phyloP scores from a whole-genome alignment of 2,797 vertebrate genomes.

The Serranus cabrilla region DNA sequence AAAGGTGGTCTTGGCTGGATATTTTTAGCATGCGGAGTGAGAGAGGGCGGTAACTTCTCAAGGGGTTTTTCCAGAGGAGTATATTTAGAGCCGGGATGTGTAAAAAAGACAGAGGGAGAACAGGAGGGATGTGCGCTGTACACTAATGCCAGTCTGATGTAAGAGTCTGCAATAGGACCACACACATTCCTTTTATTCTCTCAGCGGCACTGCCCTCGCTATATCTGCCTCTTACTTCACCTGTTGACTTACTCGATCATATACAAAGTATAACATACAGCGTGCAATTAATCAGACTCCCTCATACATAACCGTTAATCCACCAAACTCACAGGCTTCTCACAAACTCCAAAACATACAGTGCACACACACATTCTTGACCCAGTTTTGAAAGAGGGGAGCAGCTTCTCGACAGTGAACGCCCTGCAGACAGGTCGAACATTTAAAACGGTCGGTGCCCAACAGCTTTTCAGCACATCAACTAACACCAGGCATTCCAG shows the following conservation, averaged over 20 bases:
- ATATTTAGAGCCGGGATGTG: conserved; percentile 84
- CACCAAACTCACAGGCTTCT: conserved; percentile 8
- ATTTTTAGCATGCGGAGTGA: conserved; percentile 82
- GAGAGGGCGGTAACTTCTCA: conserved; percentile 80
- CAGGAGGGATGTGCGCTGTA: conserved; percentile 77
- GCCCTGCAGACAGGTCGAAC: conserved; percentile 48
- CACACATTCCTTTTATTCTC: conserved; percentile 66
- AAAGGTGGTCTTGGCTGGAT: conserved; percentile 77
- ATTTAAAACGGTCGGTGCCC: conserved; percentile 31
- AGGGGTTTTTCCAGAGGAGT: conserved; percentile 86
- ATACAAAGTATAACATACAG: background rate
- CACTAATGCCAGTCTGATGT: conserved; percentile 84
- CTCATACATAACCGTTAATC: background rate
- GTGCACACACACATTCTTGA: conserved; percentile 48
- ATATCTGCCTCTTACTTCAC: conserved; percentile 44
- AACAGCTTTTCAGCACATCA: conserved; percentile 68
- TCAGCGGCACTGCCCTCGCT: conserved; percentile 24
- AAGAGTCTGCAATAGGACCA: conserved; percentile 84
- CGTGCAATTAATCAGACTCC: background rate
- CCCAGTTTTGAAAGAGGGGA: conserved; percentile 47
- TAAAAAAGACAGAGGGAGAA: conserved; percentile 80
- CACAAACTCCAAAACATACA: conserved; percentile 33
- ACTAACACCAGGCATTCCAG: conserved; percentile 68
- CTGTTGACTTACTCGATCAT: conserved; percentile 37
- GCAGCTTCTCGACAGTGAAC: conserved; percentile 47